Evolutionary conservation across 2,797 vertebrate species (phyloP), one percentile per base, ranked within the genome.

Genomic region (Aulostomus chinensis): DNA sequence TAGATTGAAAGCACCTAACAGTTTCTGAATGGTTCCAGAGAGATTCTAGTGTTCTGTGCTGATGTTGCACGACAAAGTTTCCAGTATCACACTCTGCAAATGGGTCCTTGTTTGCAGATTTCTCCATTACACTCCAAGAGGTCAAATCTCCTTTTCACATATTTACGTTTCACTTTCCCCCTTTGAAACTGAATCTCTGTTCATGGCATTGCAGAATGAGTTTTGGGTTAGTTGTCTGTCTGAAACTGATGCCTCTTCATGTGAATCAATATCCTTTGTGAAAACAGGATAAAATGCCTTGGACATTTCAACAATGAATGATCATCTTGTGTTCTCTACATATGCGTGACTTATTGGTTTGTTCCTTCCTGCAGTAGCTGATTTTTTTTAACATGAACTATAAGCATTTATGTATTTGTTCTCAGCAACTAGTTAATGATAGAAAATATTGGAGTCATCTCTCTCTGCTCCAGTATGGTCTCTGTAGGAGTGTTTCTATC

Each of bases 361-460:
- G 5, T 39, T 34, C 9, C 34, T 45, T 29, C 46, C 29, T 68
- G 11, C 35, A 12, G 37, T 59, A 35, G 49, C 20, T 48, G 39
- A 46, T 58, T 42, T 30, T 28, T 21, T 41, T 29, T 26, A 8
- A 13, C 15, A 54, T 11, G 57, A 10, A 51, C 9, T 51, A 9
- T 32, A 28, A 43, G 72, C 61, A 76, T 73, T 63, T 61, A 67
- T 75, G 70, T 49, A 15, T 26, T 57, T 65, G 50, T 46, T 43
- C 25, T 72, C 48, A 32, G 39, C 47, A 14, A 48, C 30, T 48
- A 34, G 43, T 34, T 47, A 29, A 25, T 9, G 5, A 16, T 3
- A 9, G 47, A 35, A 48, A n/a, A 9, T 22, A 41, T 28, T 28
- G 34, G 47, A 41, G 25, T 29, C 9, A 21, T 26, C 7, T 33